A percentile compares a stretch with the other conserved stretches of the same genome.
These are phyloP conservation scores for Dugesia japonica DNA, from an alignment of 2,888 invertebrate species.

Conservation along the genomic window DNA sequence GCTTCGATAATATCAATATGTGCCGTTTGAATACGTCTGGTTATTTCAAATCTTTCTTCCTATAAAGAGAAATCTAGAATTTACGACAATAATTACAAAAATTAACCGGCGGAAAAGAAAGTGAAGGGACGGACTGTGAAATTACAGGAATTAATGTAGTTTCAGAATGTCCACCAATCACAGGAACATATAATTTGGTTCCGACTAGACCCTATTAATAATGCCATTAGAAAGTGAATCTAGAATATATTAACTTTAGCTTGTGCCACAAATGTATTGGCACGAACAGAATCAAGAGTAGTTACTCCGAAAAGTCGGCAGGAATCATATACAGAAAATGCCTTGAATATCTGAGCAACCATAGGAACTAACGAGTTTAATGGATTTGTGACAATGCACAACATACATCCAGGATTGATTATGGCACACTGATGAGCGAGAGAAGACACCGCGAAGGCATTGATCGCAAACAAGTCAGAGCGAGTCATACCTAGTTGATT, in stretches of 20 bases:
- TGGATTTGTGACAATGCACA: neutral
- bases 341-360: neutral
- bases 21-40: neutral
- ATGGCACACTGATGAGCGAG: conserved; percentile 5
- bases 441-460: neutral
- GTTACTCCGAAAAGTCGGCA: neutral
- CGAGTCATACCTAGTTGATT: neutral
- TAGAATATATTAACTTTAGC: neutral
- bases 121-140: neutral
- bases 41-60: neutral
- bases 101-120: neutral
- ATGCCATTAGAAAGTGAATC: neutral
- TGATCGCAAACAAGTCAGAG: neutral
- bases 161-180: conserved; percentile 12
- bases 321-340: neutral
- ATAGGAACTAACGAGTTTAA: neutral
- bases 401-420: neutral
- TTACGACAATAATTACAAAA: neutral
- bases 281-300: neutral
- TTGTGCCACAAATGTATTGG: neutral
- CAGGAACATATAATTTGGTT: neutral
- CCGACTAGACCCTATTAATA: neutral
- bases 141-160: neutral
- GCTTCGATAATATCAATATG: neutral
- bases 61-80: neutral